Base-by-base conservation (phyloP, 2,888 invertebrate genomes). In the Philhelius pedissequus region DNA sequence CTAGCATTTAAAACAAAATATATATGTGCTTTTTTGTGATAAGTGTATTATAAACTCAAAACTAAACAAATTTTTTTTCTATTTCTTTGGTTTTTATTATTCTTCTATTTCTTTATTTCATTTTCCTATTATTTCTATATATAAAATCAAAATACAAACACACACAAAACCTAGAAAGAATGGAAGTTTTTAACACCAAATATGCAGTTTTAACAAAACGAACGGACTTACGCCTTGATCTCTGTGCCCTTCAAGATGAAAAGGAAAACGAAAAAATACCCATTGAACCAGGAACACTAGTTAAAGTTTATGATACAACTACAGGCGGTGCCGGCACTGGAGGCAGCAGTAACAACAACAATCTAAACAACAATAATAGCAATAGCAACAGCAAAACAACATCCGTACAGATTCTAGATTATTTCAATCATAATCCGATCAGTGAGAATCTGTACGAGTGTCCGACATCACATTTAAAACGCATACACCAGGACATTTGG, bases 401-500 rank as follows among this genome's bases (percentile, higher is more conserved):
- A 30, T 87, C 88, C 54, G 87, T 90, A 25, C 89, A 90, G 86
- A 87, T 90, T 27, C 83, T 90, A 40, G 88, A 90, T 50, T 88
- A 88, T 54, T 83, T 86, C 6, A 87, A 88, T 52, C 87, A 88
- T 32, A 70, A 86, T 68, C 86, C 87, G 6, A 87, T 88, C 3
- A 89, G 87, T 79, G 88, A 89, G 64, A 89, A 89, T 78, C 86
- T 89, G 9, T 90, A 89, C 64, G 88, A 88, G 84, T 90, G 90
- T 75, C 88, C 88, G 3, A 82, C 82, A 40, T 80, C 74, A 32
- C 84, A 88, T 86, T 86, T 90, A 22, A 79, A 86, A 20, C 73
- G 56, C 69, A 89, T 91, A 11, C 35, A 86, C 13, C 89, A 89
- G 62, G 90, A 89, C 60, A 87, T 94, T 48, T 93, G 93, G 92